Base-by-base conservation (phyloP, 2,797 vertebrate species). In the Poecilia picta region DNA sequence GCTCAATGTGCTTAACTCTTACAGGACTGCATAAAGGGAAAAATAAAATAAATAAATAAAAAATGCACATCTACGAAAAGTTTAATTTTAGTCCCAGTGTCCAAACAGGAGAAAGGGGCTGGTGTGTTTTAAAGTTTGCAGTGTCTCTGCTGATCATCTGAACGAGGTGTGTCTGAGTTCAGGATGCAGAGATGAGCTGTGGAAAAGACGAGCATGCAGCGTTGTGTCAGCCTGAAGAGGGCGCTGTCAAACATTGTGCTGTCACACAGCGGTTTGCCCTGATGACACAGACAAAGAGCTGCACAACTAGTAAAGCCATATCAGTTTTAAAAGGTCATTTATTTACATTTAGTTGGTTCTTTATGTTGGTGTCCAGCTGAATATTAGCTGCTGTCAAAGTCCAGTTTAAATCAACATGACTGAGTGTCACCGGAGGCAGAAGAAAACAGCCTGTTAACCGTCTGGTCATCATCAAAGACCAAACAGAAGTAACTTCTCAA, bases 91-190 rank as follows among this genome's bases (percentile, higher is more conserved):
- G 23, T 39, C 62, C 33, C 15, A 66, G 31, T 36, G 12, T 33
- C 13, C 59, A 64, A 64, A 20, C 31, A 62, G 59, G 28, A 6
- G 13, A 13, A 64, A 36, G 3, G 36, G 33, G 8, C 16, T 10
- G 8, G 11, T 0, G 39, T 5, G 36, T 23, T 66, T 66, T 39
- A 66, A 66, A 39, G 18, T 39, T 6, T 64, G 20, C 72, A 51
- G 76, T 73, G 75, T 68, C 83, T 74, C 80, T 89, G 85, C 31
- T 78, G 59, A 90, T 88, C 83, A 77, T 41, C 75, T 66, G 84
- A 83, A 86, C 55, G 86, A 81, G 53, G 25, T 72, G 0, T 73
- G 72, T 86, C 36, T 85, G 81, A 66, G 31, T 33, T 16, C 81
- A 70, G 18, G 72, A 28, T 53, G 55, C n/a, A 15, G 10, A 41